phyloP scores from a whole-genome alignment of 2,113 vertebrate genomes.

The Scopus umbretta region DNA sequence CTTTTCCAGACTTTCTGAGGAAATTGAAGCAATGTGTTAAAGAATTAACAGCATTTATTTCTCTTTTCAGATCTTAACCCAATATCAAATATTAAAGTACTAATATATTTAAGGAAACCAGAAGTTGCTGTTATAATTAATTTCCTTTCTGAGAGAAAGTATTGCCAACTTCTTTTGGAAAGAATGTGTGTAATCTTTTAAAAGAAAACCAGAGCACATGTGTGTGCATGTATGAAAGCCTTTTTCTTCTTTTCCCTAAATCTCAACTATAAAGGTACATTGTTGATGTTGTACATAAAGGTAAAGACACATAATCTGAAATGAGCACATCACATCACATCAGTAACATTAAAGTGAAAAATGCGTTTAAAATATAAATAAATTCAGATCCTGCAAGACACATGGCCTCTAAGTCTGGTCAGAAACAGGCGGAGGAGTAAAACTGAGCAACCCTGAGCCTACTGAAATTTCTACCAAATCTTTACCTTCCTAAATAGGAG shows the following conservation, averaged over 20 bases:
- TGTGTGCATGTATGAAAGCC: not conserved
- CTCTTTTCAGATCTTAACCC: conserved; percentile 37
- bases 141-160: conserved; percentile 6
- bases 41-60: conserved; percentile 59
- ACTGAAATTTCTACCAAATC: not conserved
- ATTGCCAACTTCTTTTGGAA: not conserved
- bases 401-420: not conserved
- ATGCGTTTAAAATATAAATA: not conserved
- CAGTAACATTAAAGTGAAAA: not conserved
- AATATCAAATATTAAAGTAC: conserved; percentile 48
- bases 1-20: conserved; percentile 31
- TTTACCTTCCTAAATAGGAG: not conserved
- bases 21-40: conserved; percentile 45
- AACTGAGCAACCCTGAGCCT: not conserved
- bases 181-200: not conserved
- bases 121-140: conserved; percentile 32
- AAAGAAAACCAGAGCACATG: not conserved
- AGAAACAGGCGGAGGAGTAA: not conserved
- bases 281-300: not conserved
- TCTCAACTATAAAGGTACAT: not conserved
- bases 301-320: not conserved
- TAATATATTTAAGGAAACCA: conserved; percentile 31
- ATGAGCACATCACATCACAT: not conserved
- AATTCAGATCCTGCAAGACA: not conserved
- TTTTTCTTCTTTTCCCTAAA: not conserved